Conservation (phyloP, 2,113 vertebrate genomes). For the Hippocampus mohnikei region DNA sequence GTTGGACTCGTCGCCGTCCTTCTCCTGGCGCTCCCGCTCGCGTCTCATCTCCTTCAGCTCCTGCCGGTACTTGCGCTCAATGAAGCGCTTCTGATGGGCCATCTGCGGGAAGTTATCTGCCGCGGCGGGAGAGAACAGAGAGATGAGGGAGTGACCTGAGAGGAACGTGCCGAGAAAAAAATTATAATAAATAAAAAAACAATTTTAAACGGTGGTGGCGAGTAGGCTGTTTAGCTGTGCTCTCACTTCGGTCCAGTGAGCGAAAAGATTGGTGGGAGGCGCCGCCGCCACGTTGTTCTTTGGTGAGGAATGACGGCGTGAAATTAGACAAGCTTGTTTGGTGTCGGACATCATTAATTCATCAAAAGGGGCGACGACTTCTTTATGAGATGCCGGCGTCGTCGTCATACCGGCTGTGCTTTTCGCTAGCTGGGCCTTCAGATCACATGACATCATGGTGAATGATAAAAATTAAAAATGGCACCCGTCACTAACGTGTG, state of each 20-base stretch:
- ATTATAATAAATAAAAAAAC: slow-evolving; percentile 19
- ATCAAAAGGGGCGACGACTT: not conserved
- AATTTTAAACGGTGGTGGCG: slow-evolving; percentile 1
- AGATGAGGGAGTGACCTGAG: slow-evolving; percentile 30
- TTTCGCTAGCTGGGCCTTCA: not conserved
- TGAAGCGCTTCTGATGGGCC: slow-evolving; percentile 99
- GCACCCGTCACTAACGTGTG: no score
- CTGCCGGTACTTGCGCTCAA: slow-evolving; percentile 98
- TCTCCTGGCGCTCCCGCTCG: slow-evolving; percentile 92
- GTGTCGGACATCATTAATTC: not conserved
- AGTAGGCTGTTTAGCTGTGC: not conserved
- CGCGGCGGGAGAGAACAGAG: slow-evolving; percentile 27
- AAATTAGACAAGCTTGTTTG: slow-evolving; percentile 7
- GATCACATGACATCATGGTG: not conserved
- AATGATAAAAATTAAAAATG: no score
- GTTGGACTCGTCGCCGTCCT: slow-evolving; percentile 83
- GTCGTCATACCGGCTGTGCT: not conserved
- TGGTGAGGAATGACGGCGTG: not conserved
- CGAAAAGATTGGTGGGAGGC: slow-evolving; percentile 12
- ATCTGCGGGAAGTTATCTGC: slow-evolving; percentile 99
- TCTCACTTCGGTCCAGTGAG: not conserved
- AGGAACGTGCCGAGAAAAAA: slow-evolving; percentile 18
- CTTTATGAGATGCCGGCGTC: not conserved
- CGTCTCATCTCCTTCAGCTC: slow-evolving; percentile 99
- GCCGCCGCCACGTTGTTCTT: not conserved